Evolutionary conservation across 2,113 vertebrate species (phyloP).

Genomic region (Crotalus helleri): DNA sequence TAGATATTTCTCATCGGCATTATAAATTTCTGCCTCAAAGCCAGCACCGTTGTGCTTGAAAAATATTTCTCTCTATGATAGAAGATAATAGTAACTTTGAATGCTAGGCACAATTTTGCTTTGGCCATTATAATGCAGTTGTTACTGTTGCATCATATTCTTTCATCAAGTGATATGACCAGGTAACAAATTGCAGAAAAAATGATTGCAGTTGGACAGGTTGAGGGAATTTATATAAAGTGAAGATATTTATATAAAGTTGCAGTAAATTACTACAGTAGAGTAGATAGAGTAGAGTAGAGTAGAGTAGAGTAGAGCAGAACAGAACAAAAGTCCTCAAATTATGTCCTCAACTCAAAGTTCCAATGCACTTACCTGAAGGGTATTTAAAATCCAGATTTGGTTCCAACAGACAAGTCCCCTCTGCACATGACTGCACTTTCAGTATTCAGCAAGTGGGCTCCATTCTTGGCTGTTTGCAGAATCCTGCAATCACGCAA

Average conservation of each 20-base stretch:
- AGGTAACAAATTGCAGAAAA: not conserved
- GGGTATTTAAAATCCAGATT: too few relatives aligned
- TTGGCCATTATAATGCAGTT: not conserved
- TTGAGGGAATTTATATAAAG: not conserved
- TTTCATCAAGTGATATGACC: not conserved
- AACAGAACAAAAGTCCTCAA: too few relatives aligned
- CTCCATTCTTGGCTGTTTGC: too few relatives aligned
- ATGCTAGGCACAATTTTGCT: not conserved
- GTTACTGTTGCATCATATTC: not conserved
- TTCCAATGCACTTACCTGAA: too few relatives aligned
- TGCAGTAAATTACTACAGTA: not conserved
- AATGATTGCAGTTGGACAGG: not conserved
- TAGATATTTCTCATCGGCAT: not conserved
- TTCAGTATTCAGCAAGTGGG: too few relatives aligned
- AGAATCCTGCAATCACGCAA: too few relatives aligned
- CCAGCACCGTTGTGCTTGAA: not conserved
- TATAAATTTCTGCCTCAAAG: not conserved
- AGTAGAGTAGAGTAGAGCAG: too few relatives aligned
- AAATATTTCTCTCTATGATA: not conserved
- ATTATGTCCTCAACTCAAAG: too few relatives aligned
- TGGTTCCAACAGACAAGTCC: too few relatives aligned
- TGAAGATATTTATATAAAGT: not conserved
- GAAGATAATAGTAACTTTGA: not conserved
- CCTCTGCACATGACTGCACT: too few relatives aligned
- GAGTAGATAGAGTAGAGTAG: not conserved